Evolutionary conservation across 2,113 vertebrate genomes (phyloP), one percentile per base, ranked within the genome.

Genomic region (Glaucidium brasilianum): DNA sequence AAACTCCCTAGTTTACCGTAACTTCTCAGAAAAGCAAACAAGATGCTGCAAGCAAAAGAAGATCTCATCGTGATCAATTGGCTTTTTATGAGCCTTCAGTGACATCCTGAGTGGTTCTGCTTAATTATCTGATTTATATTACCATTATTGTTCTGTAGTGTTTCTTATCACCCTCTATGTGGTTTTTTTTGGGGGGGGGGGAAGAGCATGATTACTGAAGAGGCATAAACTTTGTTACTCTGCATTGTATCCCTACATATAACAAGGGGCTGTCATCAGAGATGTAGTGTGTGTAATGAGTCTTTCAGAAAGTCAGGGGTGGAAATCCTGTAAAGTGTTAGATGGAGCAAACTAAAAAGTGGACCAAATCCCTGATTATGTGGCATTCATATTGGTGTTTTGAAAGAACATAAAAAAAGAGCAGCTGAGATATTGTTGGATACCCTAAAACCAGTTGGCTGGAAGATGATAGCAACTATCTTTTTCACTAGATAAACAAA

Each of bases 121-220:
- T 66, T 92, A 83, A 85, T 93, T 90, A 53, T 26, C 27, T 90
- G 79, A 88, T 94, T 73, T 86, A 52, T 85, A 45, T 85, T 60
- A 49, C 47, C 62, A 81, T 93, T 82, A 26, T 59, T 83, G 20
- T 90, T 85, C 19, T 79, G 10, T 66, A 49, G 7, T 64, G 30
- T 83, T 94, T 94, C 68, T 90, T 80, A 43, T 75, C 37, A 86
- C 35, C 50, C 86, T 93, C 49, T 85, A 3, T 25, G 34, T 84
- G 52, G 3, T 8, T 8, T 8, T 8, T 8, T 8, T 8, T 8
- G 39, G 39, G 39, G 39, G 39, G 39, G 39, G 39, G 39, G 39
- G 39, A 12, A 12, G 39, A 39, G 7, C 30, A 17, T 15, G 19
- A 23, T 81, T 75, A 52, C 79, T 41, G 52, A 84, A 60, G 25